phyloP scores from a whole-genome alignment of 2,113 vertebrate genomes.

The Daboia siamensis region DNA sequence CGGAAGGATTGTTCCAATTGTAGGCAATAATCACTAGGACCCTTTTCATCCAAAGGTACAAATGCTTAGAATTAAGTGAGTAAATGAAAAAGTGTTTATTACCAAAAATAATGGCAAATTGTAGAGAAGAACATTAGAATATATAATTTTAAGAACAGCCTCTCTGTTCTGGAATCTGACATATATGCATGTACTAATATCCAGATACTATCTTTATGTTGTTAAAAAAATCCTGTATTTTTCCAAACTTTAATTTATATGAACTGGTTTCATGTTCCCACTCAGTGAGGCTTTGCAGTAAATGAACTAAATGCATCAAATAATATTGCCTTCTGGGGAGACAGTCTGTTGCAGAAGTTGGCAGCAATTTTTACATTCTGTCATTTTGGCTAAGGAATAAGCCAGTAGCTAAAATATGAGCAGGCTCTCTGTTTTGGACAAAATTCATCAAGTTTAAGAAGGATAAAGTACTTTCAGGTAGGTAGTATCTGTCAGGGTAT shows the following conservation, averaged over 20 bases:
- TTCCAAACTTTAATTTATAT: conserved; percentile 9
- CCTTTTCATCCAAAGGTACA: not conserved
- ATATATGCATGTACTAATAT: not conserved
- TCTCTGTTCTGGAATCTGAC: not conserved
- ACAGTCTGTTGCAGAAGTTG: not conserved
- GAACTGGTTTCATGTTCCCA: conserved; percentile 1
- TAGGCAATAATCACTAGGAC: not conserved
- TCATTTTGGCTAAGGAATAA: conserved; percentile 1
- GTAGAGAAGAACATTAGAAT: not conserved
- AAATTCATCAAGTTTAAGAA: not conserved
- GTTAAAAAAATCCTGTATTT: not conserved
- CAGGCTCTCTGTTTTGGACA: not conserved
- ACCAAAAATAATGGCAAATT: not conserved
- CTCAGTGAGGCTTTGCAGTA: conserved; percentile 10
- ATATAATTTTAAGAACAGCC: not conserved
- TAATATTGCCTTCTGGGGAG: not conserved
- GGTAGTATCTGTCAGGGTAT: not conserved
- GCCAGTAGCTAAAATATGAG: conserved; percentile 12
- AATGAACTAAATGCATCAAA: not conserved
- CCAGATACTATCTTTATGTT: not conserved
- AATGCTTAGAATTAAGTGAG: not conserved
- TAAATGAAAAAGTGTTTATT: not conserved
- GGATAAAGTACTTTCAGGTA: not conserved
- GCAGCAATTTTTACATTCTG: conserved; percentile 3
- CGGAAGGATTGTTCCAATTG: not conserved